These are phyloP conservation scores for Thalassophryne amazonica DNA, from an alignment of 2,797 vertebrate genomes.

Conservation along the genomic window DNA sequence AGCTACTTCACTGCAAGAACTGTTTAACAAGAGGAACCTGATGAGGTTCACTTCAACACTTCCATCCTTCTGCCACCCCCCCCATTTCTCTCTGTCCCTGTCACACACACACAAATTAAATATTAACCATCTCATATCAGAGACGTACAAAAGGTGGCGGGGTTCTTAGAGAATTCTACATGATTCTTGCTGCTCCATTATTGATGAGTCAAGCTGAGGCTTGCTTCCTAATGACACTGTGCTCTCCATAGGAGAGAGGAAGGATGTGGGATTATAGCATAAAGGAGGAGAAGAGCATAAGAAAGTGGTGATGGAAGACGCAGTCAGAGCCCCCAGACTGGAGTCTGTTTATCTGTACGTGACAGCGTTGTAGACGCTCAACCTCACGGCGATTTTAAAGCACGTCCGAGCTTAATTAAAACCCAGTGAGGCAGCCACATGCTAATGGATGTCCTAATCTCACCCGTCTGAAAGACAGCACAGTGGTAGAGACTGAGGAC, in stretches of 20 bases:
- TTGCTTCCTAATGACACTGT: slow-evolving; percentile 35
- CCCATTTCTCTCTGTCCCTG: not conserved
- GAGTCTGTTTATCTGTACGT: slow-evolving; percentile 5
- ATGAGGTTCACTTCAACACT: slow-evolving; percentile 16
- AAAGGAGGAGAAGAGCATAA: not conserved
- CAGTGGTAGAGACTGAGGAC: not conserved
- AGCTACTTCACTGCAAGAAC: no score
- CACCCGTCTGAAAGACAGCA: slow-evolving; percentile 1
- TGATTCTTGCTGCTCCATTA: slow-evolving; percentile 68
- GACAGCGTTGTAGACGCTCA: slow-evolving; percentile 6
- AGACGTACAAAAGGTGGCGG: slow-evolving; percentile 54
- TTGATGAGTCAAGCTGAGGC: slow-evolving; percentile 54
- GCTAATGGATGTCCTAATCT: slow-evolving; percentile 28
- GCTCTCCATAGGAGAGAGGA: slow-evolving; percentile 20
- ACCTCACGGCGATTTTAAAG: not conserved
- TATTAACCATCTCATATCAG: slow-evolving; percentile 62
- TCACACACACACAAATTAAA: slow-evolving; percentile 43
- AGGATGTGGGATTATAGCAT: not conserved
- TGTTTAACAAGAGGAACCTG: no score
- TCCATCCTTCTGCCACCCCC: slow-evolving; percentile 1
- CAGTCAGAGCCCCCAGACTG: not conserved
- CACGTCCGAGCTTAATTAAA: slow-evolving; percentile 35
- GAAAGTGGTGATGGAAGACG: not conserved
- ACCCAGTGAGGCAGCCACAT: slow-evolving; percentile 17
- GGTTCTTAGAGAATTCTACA: slow-evolving; percentile 76